Evolutionary conservation across 2,113 vertebrate genomes (phyloP).

Genomic region (Maccullochella peelii): DNA sequence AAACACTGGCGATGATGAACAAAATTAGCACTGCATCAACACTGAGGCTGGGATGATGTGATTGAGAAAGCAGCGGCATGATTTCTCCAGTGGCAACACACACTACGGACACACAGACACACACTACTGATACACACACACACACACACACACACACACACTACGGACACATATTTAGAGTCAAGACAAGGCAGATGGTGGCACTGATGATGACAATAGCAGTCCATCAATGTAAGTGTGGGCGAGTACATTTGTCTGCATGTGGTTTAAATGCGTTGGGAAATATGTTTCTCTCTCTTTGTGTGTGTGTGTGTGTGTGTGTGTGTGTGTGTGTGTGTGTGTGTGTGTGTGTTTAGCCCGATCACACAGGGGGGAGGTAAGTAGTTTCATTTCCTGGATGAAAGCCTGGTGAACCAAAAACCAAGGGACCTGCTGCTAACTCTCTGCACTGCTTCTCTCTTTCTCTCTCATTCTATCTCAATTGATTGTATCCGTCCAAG

Average conservation of each 20-base stretch:
- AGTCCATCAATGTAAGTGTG: slow-evolving; percentile 30
- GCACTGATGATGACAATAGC: slow-evolving; percentile 46
- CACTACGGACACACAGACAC: neutral
- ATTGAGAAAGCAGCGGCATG: slow-evolving; percentile 16
- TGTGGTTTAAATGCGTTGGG: slow-evolving; percentile 1
- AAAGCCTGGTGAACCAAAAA: slow-evolving; percentile 49
- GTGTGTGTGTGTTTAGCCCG: neutral
- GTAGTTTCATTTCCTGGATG: slow-evolving; percentile 68
- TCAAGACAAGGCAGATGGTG: slow-evolving; percentile 38
- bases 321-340: slow-evolving; percentile 15
- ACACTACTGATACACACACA: slow-evolving; percentile 24
- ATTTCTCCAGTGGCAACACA: slow-evolving; percentile 41
- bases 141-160: no score
- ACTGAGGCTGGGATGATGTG: neutral
- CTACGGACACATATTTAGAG: slow-evolving; percentile 4
- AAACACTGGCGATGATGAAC: slow-evolving; percentile 4
- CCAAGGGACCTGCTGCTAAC: slow-evolving; percentile 48
- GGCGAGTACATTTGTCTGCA: slow-evolving; percentile 4
- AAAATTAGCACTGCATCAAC: neutral
- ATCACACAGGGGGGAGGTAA: slow-evolving; percentile 49
- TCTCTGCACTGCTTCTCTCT: slow-evolving; percentile 19
- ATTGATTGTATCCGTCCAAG: slow-evolving; percentile 42
- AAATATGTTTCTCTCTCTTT: neutral
- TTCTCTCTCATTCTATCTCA: slow-evolving; percentile 17
- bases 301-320: neutral